Base-by-base conservation (phyloP, 1,140 invertebrate genomes). In the Potamilus streckersoni region DNA sequence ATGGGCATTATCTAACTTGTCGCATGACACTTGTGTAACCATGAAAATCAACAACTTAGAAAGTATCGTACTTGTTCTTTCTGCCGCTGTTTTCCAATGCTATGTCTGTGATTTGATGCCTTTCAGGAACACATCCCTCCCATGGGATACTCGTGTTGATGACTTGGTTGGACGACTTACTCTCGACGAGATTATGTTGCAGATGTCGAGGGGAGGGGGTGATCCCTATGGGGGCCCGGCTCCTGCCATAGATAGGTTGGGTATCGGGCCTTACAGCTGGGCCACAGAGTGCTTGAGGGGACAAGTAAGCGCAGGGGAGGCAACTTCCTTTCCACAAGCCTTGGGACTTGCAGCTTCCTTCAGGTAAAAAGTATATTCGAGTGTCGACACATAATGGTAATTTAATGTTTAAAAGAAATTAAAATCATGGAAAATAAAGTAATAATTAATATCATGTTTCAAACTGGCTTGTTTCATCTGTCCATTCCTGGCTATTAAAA, bases 201-300 rank as follows among this genome's bases (percentile, higher is more conserved):
- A 89, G 80, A 79, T 89, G 80, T 76, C 83, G 14, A 73, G 74
- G 67, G 87, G 87, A 27, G 85, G 86, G 1, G 77, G 69, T 11
- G 84, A 82, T 2, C 55, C 67, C n/a, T 38, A 80, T 16, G 81
- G 70, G n/a, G 76, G 70, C 2, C 84, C 85, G 27, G 79, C 85
- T 11, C 85, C 84, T 15, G 67, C 79, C 11, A 82, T 87, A 56
- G 27, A 68, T 0, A 73, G 86, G 31, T 72, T 87, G 2, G 84
- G 84, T 27, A 86, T 88, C n/a, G 70, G 72, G 8, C 85, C 84
- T 1, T 86, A 84, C 66, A 56, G 63, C 17, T 88, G 84, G 82
- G 73, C 83, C 71, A 86, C 85, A 3, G 86, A 88, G 68, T 88
- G 86, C 76, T 67, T 86, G 16, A 71, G 80, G 5, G 86, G 86